phyloP scores from a whole-genome alignment of 2,888 invertebrate species.

The Balanococcus diminutus region DNA sequence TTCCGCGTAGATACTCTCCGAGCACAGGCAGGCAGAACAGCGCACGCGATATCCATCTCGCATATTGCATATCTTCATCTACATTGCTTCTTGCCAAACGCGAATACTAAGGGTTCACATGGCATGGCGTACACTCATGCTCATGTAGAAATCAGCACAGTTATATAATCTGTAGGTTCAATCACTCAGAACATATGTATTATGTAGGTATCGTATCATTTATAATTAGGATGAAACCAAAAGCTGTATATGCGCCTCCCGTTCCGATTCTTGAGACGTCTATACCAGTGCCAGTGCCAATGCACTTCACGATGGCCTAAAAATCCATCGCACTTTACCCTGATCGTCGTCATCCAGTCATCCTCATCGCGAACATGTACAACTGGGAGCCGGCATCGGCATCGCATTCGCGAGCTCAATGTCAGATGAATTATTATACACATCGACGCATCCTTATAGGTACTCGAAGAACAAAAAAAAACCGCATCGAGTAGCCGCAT shows the following conservation, averaged over 20 bases:
- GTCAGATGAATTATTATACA: no score
- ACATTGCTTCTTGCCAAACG: background rate
- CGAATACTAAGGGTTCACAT: background rate
- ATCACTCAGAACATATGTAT: background rate
- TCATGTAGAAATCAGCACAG: background rate
- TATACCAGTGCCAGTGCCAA: no score
- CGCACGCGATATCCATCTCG: background rate
- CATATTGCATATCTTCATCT: background rate
- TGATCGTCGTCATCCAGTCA: background rate
- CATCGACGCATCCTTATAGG: no score
- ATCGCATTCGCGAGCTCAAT: no score
- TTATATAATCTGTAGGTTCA: background rate
- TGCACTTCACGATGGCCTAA: background rate
- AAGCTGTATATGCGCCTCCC: background rate
- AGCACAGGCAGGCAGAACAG: no score
- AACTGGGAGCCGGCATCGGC: no score
- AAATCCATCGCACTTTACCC: background rate
- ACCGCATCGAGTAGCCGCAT: background rate
- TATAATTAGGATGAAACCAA: background rate
- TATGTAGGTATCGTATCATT: background rate
- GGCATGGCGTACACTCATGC: background rate
- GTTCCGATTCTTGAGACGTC: background rate
- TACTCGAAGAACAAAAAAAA: background rate
- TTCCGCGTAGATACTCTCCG: background rate
- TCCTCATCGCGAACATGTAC: no score